These are phyloP conservation scores for Nothocercus julius DNA, from an alignment of 2,113 vertebrate genomes.

Conservation along the genomic window DNA sequence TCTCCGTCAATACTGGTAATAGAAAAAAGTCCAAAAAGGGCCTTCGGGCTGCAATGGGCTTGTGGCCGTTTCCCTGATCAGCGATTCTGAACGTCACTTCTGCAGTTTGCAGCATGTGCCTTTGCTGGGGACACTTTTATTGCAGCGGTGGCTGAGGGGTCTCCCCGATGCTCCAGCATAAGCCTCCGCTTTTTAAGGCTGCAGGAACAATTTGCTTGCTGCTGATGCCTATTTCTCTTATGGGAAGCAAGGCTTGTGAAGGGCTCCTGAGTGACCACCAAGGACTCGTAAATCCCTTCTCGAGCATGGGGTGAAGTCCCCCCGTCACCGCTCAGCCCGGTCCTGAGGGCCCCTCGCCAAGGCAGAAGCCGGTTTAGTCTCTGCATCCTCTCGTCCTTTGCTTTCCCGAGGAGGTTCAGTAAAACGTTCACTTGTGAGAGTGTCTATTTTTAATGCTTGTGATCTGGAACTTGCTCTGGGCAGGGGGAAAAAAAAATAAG, in stretches of 20 bases:
- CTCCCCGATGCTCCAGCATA: not conserved
- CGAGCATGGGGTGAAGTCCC: not conserved
- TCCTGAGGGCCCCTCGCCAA: rapidly evolving
- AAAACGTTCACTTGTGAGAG: not conserved
- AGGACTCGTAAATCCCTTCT: not conserved
- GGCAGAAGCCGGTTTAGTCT: not conserved
- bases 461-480: not conserved
- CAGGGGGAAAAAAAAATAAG: too few species aligned
- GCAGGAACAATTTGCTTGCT: not conserved
- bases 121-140: not conserved
- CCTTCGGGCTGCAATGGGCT: not conserved
- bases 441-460: rapidly evolving
- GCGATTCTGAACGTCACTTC: not conserved
- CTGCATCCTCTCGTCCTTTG: rapidly evolving
- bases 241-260: not conserved
- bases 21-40: not conserved
- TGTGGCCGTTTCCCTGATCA: not conserved
- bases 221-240: not conserved
- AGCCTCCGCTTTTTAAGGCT: not conserved
- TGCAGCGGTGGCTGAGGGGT: not conserved
- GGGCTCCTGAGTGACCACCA: not conserved
- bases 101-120: rapidly evolving
- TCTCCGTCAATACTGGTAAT: not conserved
- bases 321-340: rapidly evolving
- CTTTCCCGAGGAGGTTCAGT: not conserved